Conservation (phyloP, 2,888 invertebrate genomes). For the Andricus curvator region DNA sequence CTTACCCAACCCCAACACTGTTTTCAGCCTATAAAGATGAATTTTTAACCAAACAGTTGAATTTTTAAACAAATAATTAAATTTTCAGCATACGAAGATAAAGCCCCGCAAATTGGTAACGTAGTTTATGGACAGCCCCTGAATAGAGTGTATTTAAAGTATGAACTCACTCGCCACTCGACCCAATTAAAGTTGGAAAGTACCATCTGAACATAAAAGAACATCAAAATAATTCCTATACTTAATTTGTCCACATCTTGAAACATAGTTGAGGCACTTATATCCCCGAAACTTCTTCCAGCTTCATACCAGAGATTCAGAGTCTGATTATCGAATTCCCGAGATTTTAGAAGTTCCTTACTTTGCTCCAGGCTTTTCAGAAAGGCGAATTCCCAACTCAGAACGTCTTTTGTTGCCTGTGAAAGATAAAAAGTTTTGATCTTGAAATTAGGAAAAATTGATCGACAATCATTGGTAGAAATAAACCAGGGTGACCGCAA, state of each 20-base stretch:
- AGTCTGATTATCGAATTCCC: conserved; percentile 47
- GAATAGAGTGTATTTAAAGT: neutral
- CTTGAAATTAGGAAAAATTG: neutral
- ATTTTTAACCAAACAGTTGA: no score
- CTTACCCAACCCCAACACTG: no score
- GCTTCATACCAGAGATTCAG: conserved; percentile 69
- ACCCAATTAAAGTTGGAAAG: conserved; percentile 88
- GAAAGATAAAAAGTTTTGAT: conserved; percentile 30
- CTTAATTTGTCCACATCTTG: conserved; percentile 86
- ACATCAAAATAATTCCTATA: conserved; percentile 85
- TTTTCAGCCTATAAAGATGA: no score
- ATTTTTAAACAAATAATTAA: no score
- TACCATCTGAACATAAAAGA: conserved; percentile 86
- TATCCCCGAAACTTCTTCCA: conserved; percentile 85
- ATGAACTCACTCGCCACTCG: conserved; percentile 83
- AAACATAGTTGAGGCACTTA: conserved; percentile 85
- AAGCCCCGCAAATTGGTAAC: no score
- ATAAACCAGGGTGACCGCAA: no score
- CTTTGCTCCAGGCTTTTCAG: conserved; percentile 62
- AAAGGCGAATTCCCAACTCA: conserved; percentile 70
- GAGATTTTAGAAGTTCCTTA: conserved; percentile 55
- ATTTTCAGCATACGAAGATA: no score
- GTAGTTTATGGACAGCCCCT: no score
- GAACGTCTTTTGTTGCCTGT: conserved; percentile 71
- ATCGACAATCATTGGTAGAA: neutral